phyloP scores from a whole-genome alignment of 2,888 invertebrate genomes.

The Trachelus stipa region DNA sequence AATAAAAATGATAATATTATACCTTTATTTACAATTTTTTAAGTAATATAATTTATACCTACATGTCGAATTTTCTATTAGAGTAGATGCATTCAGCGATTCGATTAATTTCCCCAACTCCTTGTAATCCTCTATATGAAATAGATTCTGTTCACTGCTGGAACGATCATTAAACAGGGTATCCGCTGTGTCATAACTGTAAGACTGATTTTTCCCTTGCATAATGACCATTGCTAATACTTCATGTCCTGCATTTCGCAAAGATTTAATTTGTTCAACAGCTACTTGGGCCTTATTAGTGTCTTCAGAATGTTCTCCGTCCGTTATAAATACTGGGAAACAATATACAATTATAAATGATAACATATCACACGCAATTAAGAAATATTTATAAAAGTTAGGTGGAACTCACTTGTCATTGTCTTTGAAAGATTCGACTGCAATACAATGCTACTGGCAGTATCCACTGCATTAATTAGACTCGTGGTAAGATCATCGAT shows the following conservation, averaged over 20 bases:
- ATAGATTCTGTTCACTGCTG: conserved; percentile 9
- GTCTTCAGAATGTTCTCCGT: conserved; percentile 9
- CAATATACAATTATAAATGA: too few relatives aligned
- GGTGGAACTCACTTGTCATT: too few relatives aligned
- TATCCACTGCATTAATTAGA: conserved; percentile 10
- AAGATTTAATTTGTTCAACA: conserved; percentile 2
- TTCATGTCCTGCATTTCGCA: conserved; percentile 9
- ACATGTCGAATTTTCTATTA: conserved; percentile 1
- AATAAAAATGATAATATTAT: background rate
- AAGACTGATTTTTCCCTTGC: background rate
- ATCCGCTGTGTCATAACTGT: background rate
- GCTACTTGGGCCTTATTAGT: background rate
- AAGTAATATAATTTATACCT: background rate
- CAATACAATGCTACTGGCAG: conserved; percentile 10
- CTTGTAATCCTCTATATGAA: conserved; percentile 3
- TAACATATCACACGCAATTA: too few relatives aligned
- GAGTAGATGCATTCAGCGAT: conserved; percentile 9
- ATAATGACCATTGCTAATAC: conserved; percentile 7
- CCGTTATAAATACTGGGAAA: conserved; percentile 19
- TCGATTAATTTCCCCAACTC: conserved; percentile 5
- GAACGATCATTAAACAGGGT: conserved; percentile 6
- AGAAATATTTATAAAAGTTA: too few relatives aligned
- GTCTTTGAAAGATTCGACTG: conserved; percentile 8
- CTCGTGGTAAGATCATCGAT: background rate
- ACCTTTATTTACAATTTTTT: background rate